Conservation (phyloP, 2,113 vertebrate species). For the Micronycteris hirsuta region DNA sequence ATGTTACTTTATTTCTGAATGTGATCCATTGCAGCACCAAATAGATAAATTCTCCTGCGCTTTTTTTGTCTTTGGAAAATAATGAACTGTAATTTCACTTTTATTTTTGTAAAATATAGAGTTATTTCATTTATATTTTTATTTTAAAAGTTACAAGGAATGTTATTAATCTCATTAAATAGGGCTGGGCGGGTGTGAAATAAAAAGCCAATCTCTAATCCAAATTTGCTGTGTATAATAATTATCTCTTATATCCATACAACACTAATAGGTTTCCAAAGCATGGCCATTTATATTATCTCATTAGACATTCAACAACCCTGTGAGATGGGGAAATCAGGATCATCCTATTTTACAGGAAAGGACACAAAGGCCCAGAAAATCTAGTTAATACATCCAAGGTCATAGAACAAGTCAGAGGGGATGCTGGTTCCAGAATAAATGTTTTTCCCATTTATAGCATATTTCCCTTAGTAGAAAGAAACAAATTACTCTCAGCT, state of each 20-base stretch:
- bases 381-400: constrained; percentile 38
- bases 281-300: neutral
- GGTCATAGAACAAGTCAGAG: constrained; percentile 24
- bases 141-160: neutral
- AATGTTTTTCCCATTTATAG: constrained; percentile 46
- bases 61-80: constrained; percentile 40
- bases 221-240: constrained; percentile 10
- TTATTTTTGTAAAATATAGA: constrained; percentile 22
- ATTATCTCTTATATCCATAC: neutral
- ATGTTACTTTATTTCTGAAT: constrained; percentile 6
- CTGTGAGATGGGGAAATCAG: neutral
- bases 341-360: neutral
- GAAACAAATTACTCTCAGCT: constrained; percentile 54
- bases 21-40: neutral
- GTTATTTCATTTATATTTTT: neutral
- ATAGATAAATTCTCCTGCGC: neutral
- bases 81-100: neutral
- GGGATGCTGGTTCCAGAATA: constrained; percentile 1
- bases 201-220: neutral
- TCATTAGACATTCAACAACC: constrained; percentile 17
- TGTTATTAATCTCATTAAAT: neutral
- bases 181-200: neutral
- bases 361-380: constrained; percentile 31
- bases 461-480: constrained; percentile 36
- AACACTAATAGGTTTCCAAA: neutral